Evolutionary conservation across 2,113 vertebrate genomes (phyloP), one percentile per base, ranked within the genome.

Genomic region (Periophthalmodon schlosseri): DNA sequence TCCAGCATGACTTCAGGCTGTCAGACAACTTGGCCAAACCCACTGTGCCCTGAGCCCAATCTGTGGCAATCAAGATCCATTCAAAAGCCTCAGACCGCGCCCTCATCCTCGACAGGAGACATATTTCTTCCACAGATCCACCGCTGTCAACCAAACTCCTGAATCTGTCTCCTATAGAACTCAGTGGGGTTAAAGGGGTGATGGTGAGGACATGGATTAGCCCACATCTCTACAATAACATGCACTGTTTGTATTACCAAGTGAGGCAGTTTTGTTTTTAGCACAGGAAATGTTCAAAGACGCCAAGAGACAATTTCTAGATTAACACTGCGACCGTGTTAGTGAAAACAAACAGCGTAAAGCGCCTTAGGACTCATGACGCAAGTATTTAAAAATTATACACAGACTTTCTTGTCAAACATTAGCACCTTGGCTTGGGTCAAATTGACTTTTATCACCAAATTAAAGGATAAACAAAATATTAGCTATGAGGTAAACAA

Each of bases 291-390:
- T 36, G 21, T 79, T 82, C 44, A 65, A 78, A 91, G 76, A 80
- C 61, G 46, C 21, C 73, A 76, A 56, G 79, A 66, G 71, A 74
- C 24, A 66, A 74, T 73, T 84, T 77, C 44, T 78, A 88, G 85
- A 87, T 84, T 83, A 83, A 89, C 86, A 77, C 76, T 70, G 69
- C 13, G 10, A 73, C 69, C 10, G 86, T 83, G 89, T 85, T 77
- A 83, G 74, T 81, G 69, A 90, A 90, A 90, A 90, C 84, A 89
- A 89, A 90, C 74, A 88, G 39, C 46, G 54, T 11, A 76, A 82
- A 76, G 80, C 23, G 78, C 77, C 74, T 77, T 36, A 50, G 15
- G 49, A 16, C 11, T 68, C 71, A 72, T 89, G 86, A 86, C 84
- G 70, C 56, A 70, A 89, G 80, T 33, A 49, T 69, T 81, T 68